Percentiles rank a stretch among this genome's conserved stretches.
Conservation (phyloP, 2,113 vertebrate species). For the Salvator merianae region DNA sequence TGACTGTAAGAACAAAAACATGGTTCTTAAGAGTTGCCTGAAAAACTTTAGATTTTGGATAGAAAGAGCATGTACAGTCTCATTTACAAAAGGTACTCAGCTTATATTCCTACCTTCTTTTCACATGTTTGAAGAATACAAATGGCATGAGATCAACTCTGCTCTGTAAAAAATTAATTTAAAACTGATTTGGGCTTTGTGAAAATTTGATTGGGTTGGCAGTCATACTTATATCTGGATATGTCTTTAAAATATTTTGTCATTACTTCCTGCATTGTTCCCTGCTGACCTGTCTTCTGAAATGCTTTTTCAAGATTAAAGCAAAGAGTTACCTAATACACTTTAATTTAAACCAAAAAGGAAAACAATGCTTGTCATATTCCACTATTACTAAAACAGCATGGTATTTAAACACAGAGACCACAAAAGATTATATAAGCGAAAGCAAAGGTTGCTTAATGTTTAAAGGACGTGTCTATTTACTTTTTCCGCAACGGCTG, state of each 20-base stretch:
- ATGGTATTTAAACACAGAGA: slow-evolving; percentile 45
- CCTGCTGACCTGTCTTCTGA: neutral
- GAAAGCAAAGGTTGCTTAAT: neutral
- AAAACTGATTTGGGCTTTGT: neutral
- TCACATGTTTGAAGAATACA: neutral
- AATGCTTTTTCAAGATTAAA: neutral
- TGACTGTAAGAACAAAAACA: neutral
- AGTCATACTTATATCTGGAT: neutral
- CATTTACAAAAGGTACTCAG: neutral
- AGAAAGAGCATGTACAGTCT: neutral
- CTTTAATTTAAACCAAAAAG: neutral
- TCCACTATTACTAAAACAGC: slow-evolving; percentile 35
- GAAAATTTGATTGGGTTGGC: too few species aligned
- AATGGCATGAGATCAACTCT: neutral
- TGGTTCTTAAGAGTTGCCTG: neutral
- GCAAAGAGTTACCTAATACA: neutral
- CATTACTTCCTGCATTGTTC: neutral
- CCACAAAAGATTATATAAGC: neutral
- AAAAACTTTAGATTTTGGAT: neutral
- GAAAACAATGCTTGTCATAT: neutral
- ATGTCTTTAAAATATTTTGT: neutral
- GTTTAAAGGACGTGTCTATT: neutral
- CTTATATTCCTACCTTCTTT: neutral
- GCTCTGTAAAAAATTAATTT: neutral
- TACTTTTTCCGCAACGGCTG: neutral